Base-by-base conservation (phyloP, 2,888 invertebrate species). In the Diarsia dahlii region DNA sequence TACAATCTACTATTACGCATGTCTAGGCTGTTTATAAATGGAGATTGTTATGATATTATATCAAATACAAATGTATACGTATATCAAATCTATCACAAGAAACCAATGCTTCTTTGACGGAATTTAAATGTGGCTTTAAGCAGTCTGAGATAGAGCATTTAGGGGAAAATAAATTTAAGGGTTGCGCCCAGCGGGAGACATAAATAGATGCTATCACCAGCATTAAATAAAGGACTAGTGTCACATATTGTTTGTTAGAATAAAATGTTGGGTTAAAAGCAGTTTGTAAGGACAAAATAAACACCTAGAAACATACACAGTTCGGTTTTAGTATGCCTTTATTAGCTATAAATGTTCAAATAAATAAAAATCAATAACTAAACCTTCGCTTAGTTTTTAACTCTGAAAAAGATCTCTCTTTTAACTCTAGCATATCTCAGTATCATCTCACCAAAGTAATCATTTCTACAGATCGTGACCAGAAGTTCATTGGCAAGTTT, bases 161-260 rank as follows among this genome's bases (percentile, higher is more conserved):
- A 28, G 48, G 56, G 48, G 15, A 50, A 63, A 48, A 65, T 28
- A 74, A 68, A 80, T 60, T 60, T 80, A 75, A 82, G 71, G 84
- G 84, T 82, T 68, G 62, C 68, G 69, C 62, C 84, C 69, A 72
- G 58, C n/a, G 84, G 78, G 84, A 82, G 72, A 78, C 83, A 79
- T 86, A 84, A 84, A 62, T 69, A 82, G 81, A 82, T 82, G 52
- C 56, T 80, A 82, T 82, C 82, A 80, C 62, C 8, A 63, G 62
- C 75, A 75, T 75, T 84, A 82, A 75, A 80, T 82, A 75, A 80
- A 74, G 67, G 50, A 39, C 68, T 69, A 63, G 62, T 69, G 71
- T 75, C 84, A 71, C 74, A 80, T 80, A 81, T 80, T 71, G 68
- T 75, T 60, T 64, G 74, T 67, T 28, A 58, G 76, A 66, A 84